phyloP scores from a whole-genome alignment of 2,797 vertebrate species.

The Discoglossus pictus region DNA sequence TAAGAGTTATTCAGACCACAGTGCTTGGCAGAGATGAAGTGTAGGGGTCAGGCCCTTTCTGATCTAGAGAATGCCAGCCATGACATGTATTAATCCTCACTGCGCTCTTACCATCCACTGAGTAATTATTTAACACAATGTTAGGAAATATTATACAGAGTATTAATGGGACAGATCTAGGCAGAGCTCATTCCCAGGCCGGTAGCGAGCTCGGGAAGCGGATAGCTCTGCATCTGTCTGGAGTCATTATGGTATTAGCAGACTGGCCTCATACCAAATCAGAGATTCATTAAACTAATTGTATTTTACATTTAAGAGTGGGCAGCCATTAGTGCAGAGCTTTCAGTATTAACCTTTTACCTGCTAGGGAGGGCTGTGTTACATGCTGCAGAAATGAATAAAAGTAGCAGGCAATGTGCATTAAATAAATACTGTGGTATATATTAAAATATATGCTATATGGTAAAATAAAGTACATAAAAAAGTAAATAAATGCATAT shows the following conservation, averaged over 20 bases:
- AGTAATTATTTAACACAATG: constrained; percentile 3
- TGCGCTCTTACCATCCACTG: background rate
- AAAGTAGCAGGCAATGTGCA: no score
- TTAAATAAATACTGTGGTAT: no score
- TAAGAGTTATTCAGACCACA: background rate
- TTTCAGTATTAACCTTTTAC: background rate
- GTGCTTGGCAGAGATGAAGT: background rate
- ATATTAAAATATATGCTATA: no score
- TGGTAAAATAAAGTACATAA: no score
- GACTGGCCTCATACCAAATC: constrained; percentile 37
- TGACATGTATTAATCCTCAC: background rate
- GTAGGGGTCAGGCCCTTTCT: background rate
- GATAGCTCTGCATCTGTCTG: constrained; percentile 22
- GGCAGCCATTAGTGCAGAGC: no score
- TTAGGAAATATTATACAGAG: constrained; percentile 1
- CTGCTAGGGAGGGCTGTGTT: background rate
- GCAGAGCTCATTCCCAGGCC: background rate
- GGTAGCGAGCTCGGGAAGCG: background rate
- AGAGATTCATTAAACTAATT: constrained; percentile 37
- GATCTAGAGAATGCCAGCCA: background rate
- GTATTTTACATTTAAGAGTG: constrained; percentile 5
- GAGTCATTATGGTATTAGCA: constrained; percentile 33
- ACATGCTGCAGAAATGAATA: background rate
- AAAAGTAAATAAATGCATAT: no score
- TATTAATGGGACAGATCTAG: constrained; percentile 14